phyloP scores from a whole-genome alignment of 2,888 invertebrate species.

The Sturmia bella region DNA sequence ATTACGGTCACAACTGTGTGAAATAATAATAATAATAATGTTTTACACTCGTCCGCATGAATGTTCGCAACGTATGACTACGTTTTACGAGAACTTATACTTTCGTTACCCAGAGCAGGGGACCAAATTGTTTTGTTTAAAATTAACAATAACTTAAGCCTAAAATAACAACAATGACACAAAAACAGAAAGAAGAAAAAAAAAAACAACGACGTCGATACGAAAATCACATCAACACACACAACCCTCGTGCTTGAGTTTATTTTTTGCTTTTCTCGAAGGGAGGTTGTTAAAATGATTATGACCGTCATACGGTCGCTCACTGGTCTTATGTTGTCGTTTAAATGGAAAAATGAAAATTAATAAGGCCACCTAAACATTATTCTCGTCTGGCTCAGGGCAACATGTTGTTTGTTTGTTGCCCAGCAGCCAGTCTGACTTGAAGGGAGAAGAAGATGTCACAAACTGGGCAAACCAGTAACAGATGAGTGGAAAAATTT shows the following conservation, averaged over 20 bases:
- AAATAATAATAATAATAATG: constrained; percentile 35
- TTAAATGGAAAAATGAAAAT: constrained; percentile 55
- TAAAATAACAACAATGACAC: constrained; percentile 52
- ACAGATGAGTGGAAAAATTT: constrained; percentile 23
- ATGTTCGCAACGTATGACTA: background rate
- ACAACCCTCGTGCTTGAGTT: constrained; percentile 11
- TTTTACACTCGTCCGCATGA: background rate
- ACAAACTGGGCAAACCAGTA: constrained; percentile 4
- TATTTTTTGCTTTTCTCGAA: background rate
- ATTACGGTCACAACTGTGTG: constrained; percentile 70
- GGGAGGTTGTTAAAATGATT: constrained; percentile 44
- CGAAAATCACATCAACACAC: constrained; percentile 8
- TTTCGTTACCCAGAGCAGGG: constrained; percentile 3
- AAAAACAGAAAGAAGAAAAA: constrained; percentile 33
- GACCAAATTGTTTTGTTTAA: constrained; percentile 15
- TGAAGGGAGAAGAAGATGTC: background rate
- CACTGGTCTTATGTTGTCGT: constrained; percentile 23
- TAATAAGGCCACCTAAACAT: constrained; percentile 58
- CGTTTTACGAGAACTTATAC: constrained; percentile 25
- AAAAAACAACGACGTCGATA: too few species aligned
- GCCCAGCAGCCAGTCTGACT: background rate
- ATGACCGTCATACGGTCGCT: constrained; percentile 45
- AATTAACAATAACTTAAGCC: constrained; percentile 34
- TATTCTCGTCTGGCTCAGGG: constrained; percentile 25
- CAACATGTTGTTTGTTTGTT: constrained; percentile 25